These are phyloP conservation scores for Astropecten irregularis DNA, from an alignment of 53 echinoderm and acorn worm species.

Conservation along the genomic window DNA sequence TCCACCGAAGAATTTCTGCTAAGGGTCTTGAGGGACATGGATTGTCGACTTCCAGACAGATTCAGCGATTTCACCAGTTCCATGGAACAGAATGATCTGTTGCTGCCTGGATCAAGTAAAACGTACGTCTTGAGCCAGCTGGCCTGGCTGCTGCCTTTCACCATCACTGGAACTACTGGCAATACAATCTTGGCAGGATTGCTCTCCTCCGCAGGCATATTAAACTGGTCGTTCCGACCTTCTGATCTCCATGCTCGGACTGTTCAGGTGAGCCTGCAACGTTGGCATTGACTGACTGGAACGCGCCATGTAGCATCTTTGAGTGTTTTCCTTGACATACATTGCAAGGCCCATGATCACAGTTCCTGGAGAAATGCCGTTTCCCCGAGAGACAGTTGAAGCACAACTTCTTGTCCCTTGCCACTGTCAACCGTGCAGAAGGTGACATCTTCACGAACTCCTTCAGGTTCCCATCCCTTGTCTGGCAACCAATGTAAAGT, in stretches of 20 bases:
- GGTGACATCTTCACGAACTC: too few species aligned
- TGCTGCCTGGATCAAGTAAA: neutral
- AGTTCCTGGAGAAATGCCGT: too few species aligned
- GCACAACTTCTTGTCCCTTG: too few species aligned
- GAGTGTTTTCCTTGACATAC: constrained; percentile 5
- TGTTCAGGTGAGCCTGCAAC: neutral
- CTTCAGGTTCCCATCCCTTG: constrained; percentile 5
- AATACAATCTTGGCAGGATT: constrained; percentile 8
- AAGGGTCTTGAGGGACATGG: neutral
- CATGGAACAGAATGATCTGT: neutral
- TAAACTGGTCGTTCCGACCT: neutral
- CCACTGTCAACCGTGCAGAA: too few species aligned
- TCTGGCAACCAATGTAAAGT: constrained; percentile 15
- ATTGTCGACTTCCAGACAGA: neutral
- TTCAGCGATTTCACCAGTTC: neutral
- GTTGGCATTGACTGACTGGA: too few species aligned
- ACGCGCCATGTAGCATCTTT: too few species aligned
- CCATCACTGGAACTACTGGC: neutral
- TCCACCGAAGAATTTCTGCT: neutral
- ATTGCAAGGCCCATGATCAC: too few species aligned
- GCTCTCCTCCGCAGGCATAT: neutral
- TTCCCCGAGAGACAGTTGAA: too few species aligned
- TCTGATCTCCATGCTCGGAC: neutral
- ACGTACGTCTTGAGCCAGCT: too few species aligned
- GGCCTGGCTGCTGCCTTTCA: neutral